Percentiles rank a stretch among this genome's conserved stretches.
phyloP scores from a whole-genome alignment of 2,888 invertebrate species.

The Tanytarsus gracilentus region DNA sequence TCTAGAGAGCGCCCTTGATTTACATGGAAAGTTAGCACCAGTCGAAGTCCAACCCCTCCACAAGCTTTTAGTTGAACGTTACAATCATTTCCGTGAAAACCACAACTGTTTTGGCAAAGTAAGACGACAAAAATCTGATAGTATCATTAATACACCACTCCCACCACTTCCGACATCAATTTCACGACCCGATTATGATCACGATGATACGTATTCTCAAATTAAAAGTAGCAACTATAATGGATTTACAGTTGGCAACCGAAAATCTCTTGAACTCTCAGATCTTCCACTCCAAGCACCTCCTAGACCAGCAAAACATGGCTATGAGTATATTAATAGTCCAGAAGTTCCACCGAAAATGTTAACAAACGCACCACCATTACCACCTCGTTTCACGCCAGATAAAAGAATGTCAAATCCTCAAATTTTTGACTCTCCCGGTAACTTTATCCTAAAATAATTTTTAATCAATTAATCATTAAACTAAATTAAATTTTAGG shows the following conservation, averaged over 20 bases:
- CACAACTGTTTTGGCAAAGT: constrained; percentile 52
- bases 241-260: neutral
- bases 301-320: constrained; percentile 53
- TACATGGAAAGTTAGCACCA: constrained; percentile 81
- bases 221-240: constrained; percentile 36
- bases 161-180: constrained; percentile 60
- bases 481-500: neutral
- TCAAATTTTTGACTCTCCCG: constrained; percentile 13
- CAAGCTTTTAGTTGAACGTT: constrained; percentile 75
- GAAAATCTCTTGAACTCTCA: constrained; percentile 21
- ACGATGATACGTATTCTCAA: constrained; percentile 65
- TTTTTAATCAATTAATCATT: no score
- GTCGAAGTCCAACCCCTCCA: constrained; percentile 86
- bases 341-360: constrained; percentile 48
- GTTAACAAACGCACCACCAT: constrained; percentile 62
- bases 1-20: constrained; percentile 69
- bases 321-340: constrained; percentile 44
- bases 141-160: constrained; percentile 75
- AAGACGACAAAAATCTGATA: constrained; percentile 63
- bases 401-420: constrained; percentile 44
- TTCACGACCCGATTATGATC: constrained; percentile 46
- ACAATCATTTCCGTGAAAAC: constrained; percentile 72
- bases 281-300: constrained; percentile 42
- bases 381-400: constrained; percentile 60
- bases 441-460: no score